Percentiles rank a stretch among this genome's conserved stretches.
These are phyloP conservation scores for Synergus japonicus DNA, from an alignment of 2,888 invertebrate genomes.

Conservation along the genomic window DNA sequence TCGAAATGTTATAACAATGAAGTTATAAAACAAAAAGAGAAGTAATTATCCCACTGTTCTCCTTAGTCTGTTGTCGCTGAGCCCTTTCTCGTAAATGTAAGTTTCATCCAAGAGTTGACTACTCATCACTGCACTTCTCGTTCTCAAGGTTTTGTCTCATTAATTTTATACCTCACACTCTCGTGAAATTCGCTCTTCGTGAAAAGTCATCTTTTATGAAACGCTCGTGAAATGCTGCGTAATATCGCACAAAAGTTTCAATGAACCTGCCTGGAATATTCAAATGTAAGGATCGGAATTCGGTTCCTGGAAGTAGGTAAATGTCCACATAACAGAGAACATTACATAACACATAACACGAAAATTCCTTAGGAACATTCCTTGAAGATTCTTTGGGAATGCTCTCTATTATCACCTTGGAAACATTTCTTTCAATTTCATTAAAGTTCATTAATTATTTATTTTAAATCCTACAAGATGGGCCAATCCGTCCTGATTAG, in stretches of 20 bases:
- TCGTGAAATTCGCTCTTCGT: not conserved
- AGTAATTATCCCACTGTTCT: conserved; percentile 22
- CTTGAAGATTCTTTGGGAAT: no score
- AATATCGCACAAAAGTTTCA: no score
- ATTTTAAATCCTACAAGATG: not conserved
- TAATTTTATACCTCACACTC: conserved; percentile 31
- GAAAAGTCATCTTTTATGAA: conserved; percentile 17
- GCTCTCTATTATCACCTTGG: no score
- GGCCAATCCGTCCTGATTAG: no score
- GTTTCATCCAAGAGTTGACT: not conserved
- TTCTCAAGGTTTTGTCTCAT: conserved; percentile 9
- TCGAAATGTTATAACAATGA: not conserved
- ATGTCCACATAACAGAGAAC: no score
- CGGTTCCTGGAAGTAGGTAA: no score
- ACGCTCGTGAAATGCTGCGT: not conserved
- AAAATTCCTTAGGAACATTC: no score
- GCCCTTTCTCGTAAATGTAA: conserved; percentile 9
- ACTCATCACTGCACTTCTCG: conserved; percentile 17
- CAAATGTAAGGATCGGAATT: no score
- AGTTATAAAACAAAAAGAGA: not conserved
- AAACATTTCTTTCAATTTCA: conserved; percentile 2
- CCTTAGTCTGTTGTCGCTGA: not conserved
- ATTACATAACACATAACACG: no score
- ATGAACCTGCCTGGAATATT: no score
- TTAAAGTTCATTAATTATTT: not conserved